Conservation (phyloP, 2,888 invertebrate genomes). For the Plagiodera versicolora region DNA sequence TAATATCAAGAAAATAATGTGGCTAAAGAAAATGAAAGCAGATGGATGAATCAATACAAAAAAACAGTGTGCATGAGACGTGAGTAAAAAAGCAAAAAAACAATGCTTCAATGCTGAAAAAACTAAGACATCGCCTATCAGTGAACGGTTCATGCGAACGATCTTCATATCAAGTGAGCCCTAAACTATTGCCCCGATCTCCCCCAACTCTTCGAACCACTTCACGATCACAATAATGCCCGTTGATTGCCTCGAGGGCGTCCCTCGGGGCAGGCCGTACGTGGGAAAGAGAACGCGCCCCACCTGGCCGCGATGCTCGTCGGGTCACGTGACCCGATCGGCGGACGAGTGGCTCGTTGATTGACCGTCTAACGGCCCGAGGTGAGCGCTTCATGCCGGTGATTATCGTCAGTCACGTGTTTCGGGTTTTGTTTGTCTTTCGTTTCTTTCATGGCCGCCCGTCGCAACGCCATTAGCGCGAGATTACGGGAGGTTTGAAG, state of each 20-base stretch:
- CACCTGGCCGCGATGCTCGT: not conserved
- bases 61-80: no score
- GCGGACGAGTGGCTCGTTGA: conserved; percentile 45
- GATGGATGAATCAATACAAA: no score
- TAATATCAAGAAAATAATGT: no score
- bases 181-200: not conserved
- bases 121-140: no score
- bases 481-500: not conserved
- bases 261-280: not conserved
- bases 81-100: no score
- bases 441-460: conserved; percentile 38
- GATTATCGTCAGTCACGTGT: conserved; percentile 48
- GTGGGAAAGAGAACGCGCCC: not conserved
- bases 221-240: not conserved
- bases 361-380: conserved; percentile 51
- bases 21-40: no score
- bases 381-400: conserved; percentile 47
- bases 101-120: no score
- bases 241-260: not conserved
- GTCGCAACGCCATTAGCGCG: conserved; percentile 13
- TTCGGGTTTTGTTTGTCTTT: conserved; percentile 42
- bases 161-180: no score
- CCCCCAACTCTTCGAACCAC: not conserved
- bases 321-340: conserved; percentile 27
- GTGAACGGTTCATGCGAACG: no score